phyloP scores from a whole-genome alignment of 2,888 invertebrate species.

The Tipula lateralis region DNA sequence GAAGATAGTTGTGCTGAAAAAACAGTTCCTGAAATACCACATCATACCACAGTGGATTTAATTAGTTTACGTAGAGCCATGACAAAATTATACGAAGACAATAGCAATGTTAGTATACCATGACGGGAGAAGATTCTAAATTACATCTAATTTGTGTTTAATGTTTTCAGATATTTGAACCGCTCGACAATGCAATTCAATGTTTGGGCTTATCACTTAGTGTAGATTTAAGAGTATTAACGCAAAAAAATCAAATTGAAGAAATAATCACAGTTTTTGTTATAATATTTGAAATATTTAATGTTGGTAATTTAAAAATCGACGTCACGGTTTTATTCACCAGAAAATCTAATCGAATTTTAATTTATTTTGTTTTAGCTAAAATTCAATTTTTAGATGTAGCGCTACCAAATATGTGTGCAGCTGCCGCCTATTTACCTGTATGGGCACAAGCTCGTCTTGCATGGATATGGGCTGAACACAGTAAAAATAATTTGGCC shows the following conservation, averaged over 20 bases:
- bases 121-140: background rate
- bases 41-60: conserved; percentile 58
- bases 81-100: conserved; percentile 45
- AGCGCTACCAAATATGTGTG: conserved; percentile 72
- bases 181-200: conserved; percentile 40
- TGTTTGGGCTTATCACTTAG: conserved; percentile 36
- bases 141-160: conserved; percentile 39
- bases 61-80: conserved; percentile 50
- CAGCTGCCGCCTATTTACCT: conserved; percentile 69
- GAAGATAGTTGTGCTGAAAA: conserved; percentile 61
- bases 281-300: conserved; percentile 75
- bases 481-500: conserved; percentile 60
- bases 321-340: background rate
- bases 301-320: conserved; percentile 52
- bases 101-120: conserved; percentile 37
- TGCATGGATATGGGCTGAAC: conserved; percentile 73
- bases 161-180: conserved; percentile 48
- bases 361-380: conserved; percentile 47
- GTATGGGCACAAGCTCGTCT: conserved; percentile 70
- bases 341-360: background rate
- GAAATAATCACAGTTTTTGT: conserved; percentile 54
- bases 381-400: conserved; percentile 78
- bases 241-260: conserved; percentile 39
- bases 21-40: conserved; percentile 35
- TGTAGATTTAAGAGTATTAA: conserved; percentile 36